phyloP scores from a whole-genome alignment of 2,797 vertebrate species.

The Myotis findleyi region DNA sequence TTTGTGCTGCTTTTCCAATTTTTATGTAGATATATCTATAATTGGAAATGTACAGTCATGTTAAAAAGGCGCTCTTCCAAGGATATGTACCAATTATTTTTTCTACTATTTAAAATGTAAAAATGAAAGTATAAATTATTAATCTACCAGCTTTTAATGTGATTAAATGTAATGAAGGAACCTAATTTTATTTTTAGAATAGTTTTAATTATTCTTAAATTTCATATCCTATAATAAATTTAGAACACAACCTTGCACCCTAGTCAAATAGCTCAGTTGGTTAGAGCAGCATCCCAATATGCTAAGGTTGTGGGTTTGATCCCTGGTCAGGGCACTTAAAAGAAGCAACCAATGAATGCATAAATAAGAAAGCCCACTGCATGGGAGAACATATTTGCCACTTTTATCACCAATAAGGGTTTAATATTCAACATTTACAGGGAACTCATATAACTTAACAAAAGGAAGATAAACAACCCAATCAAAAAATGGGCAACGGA shows the following conservation, averaged over 20 bases:
- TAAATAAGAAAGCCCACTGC: neutral
- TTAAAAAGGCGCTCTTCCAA: constrained; percentile 36
- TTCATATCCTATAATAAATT: neutral
- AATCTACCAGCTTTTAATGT: constrained; percentile 51
- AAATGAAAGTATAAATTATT: constrained; percentile 53
- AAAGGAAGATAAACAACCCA: no score
- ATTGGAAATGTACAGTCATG: constrained; percentile 41
- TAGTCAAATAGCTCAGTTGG: neutral
- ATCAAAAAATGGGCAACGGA: no score
- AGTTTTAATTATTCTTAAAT: constrained; percentile 63
- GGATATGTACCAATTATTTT: constrained; percentile 6
- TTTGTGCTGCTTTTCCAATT: constrained; percentile 5
- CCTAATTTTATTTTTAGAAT: constrained; percentile 37
- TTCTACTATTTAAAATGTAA: constrained; percentile 50
- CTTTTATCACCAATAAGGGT: no score
- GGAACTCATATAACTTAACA: no score
- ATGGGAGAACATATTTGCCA: no score
- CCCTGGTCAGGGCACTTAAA: neutral
- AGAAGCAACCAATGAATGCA: neutral
- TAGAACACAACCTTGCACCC: neutral
- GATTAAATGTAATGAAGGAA: neutral
- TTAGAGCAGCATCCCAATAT: neutral
- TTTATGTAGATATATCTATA: constrained; percentile 15
- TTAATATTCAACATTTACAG: no score
- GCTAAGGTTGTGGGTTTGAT: neutral